Base-by-base conservation (phyloP, 2,888 invertebrate species). In the Drosophila maculinotata region DNA sequence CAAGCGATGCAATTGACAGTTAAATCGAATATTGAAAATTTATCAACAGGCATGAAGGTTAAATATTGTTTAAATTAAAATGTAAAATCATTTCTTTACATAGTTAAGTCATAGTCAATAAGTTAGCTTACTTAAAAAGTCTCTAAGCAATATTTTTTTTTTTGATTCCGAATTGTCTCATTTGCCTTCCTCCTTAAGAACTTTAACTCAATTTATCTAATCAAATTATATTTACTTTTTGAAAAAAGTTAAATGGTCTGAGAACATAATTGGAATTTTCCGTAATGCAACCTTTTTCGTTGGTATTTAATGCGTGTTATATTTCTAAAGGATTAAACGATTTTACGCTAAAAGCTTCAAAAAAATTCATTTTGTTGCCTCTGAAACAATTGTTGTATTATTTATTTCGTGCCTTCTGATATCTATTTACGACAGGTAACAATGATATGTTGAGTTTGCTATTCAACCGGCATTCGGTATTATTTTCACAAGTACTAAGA, bases 321-420 rank as follows among this genome's bases (percentile, higher is more conserved):
- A 7, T 26, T 26, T 42, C 7, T 15, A n/a, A 44, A 26, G 26
- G 26, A 44, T 44, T 30, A 45, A 45, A 30, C 9, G 17, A 15
- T n/a, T 44, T 15, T 5, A 44, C 7, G 42, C 42, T 10, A 44
- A 28, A 8, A 44, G 17, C 15, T 17, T 30, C n/a, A 30, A 5
- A 44, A 45, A 12, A 45, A 10, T 17, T 30, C n/a, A n/a, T n/a
- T n/a, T n/a, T n/a, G n/a, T n/a, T n/a, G n/a, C n/a, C n/a, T n/a
- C n/a, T 9, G 12, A 30, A 44, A 45, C 30, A 12, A 12, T n/a
- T n/a, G n/a, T n/a, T n/a, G n/a, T n/a, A n/a, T 45, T 45, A 17
- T 30, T 20, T 20, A 45, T 45, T 30, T 45, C n/a, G n/a, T n/a
- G n/a, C 45, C 45, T 17, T 45, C 30, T 45, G 30, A 30, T 45